Evolutionary conservation across 2,888 invertebrate genomes (phyloP).

Genomic region (Branchipolynoe longqiensis): DNA sequence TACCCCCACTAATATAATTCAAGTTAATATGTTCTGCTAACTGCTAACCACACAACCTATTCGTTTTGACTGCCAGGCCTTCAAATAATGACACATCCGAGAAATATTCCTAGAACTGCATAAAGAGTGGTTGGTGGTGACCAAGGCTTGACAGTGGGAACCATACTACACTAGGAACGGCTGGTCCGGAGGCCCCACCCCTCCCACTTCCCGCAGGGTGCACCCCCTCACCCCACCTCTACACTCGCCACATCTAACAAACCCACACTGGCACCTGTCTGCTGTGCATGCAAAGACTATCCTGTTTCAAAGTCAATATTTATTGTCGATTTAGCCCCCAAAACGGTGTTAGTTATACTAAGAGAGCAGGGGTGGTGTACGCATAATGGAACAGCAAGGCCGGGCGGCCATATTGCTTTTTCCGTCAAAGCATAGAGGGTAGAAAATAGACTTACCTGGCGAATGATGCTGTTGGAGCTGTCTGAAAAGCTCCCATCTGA

Average conservation of each 20-base stretch:
- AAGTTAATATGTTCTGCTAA: neutral
- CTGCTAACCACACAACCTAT: neutral
- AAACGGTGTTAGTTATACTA: neutral
- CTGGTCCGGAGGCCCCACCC: neutral
- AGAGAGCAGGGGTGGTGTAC: conserved; percentile 21
- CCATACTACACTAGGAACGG: conserved; percentile 1
- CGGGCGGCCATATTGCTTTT: conserved; percentile 56
- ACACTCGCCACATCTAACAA: neutral
- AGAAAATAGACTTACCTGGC: conserved; percentile 72
- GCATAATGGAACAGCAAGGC: conserved; percentile 55
- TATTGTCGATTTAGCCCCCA: neutral
- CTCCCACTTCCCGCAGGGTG: no score
- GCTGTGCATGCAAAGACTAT: neutral
- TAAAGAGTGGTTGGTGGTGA: neutral
- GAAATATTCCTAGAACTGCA: conserved; percentile 28
- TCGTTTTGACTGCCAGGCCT: neutral
- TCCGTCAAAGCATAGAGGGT: neutral
- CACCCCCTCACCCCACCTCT: neutral
- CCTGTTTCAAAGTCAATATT: neutral
- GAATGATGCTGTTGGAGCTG: conserved; percentile 79
- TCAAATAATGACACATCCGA: neutral
- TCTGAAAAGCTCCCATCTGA: conserved; percentile 80
- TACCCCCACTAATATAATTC: no score
- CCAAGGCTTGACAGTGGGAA: neutral
- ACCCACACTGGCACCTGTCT: neutral